These are phyloP conservation scores for Augochlorella aurata DNA, from an alignment of 2,888 invertebrate genomes.

Conservation along the genomic window DNA sequence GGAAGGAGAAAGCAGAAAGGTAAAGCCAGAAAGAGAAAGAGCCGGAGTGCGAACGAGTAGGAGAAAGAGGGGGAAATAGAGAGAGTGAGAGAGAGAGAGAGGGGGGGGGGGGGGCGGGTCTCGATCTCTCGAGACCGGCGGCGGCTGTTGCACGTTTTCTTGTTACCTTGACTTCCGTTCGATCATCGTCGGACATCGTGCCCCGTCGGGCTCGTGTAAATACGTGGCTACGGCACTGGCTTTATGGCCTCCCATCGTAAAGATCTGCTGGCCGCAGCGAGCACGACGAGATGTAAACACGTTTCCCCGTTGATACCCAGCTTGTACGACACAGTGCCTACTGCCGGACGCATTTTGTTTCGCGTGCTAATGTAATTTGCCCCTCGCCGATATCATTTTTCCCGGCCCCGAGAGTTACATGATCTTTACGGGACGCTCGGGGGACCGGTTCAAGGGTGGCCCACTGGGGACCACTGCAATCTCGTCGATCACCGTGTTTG, in stretches of 20 bases:
- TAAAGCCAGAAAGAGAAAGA: no score
- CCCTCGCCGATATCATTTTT: constrained; percentile 20
- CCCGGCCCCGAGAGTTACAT: constrained; percentile 17
- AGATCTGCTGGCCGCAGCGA: constrained; percentile 54
- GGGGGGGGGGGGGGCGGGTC: background rate
- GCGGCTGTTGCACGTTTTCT: constrained; percentile 22
- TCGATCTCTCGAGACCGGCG: constrained; percentile 3
- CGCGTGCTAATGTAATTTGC: constrained; percentile 53
- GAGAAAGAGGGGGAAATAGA: background rate
- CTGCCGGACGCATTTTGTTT: constrained; percentile 44
- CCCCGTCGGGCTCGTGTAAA: constrained; percentile 32
- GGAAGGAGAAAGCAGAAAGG: no score
- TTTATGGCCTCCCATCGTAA: constrained; percentile 59
- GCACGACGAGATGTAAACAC: constrained; percentile 61
- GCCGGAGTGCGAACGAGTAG: no score
- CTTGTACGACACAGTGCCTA: constrained; percentile 51
- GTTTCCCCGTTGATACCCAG: constrained; percentile 56
- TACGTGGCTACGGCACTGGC: constrained; percentile 42
- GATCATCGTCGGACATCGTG: constrained; percentile 39
- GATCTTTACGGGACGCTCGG: background rate
- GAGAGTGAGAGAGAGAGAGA: background rate
- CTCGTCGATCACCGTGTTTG: background rate
- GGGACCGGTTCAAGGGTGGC: constrained; percentile 15
- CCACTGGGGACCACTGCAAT: constrained; percentile 1
- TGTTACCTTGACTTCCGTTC: constrained; percentile 50